A percentile compares a stretch with the other conserved stretches of the same genome.
Evolutionary conservation across 2,797 vertebrate species (phyloP).

Genomic region (Oreochromis grahami): DNA sequence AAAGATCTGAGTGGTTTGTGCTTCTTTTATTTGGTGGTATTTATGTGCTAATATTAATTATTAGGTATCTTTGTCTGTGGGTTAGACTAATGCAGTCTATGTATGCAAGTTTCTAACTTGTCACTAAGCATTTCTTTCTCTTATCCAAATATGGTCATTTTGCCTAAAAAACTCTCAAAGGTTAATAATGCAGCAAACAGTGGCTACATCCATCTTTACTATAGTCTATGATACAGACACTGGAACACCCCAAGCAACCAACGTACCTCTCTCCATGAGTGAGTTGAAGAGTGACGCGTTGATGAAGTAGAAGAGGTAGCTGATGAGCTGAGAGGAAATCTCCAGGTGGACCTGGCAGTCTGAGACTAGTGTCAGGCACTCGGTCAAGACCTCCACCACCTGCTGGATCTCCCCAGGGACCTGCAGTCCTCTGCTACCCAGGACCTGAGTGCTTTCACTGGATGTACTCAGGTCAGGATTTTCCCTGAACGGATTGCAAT

Average conservation of each 20-base stretch:
- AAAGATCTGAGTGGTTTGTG: background rate
- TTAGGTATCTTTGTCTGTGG: background rate
- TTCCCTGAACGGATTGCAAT: conserved; percentile 74
- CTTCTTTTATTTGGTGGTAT: background rate
- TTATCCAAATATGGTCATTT: background rate
- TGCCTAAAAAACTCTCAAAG: background rate
- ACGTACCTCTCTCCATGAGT: conserved; percentile 80
- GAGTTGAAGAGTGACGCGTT: conserved; percentile 81
- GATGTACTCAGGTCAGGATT: conserved; percentile 16
- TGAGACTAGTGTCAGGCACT: conserved; percentile 61
- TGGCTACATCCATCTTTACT: background rate
- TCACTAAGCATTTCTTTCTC: background rate
- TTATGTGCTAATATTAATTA: background rate
- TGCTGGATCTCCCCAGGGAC: conserved; percentile 58
- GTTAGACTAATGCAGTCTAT: background rate
- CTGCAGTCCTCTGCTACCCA: conserved; percentile 31
- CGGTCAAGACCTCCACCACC: conserved; percentile 65
- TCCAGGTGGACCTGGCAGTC: conserved; percentile 73
- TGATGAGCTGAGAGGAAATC: conserved; percentile 75
- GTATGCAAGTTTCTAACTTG: background rate
- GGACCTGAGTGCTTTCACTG: conserved; percentile 18
- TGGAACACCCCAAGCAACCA: background rate
- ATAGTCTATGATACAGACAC: background rate
- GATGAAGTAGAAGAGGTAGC: conserved; percentile 83
- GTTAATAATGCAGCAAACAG: background rate